Base-by-base conservation (phyloP, 2,113 vertebrate genomes). In the Erythrocebus patas region DNA sequence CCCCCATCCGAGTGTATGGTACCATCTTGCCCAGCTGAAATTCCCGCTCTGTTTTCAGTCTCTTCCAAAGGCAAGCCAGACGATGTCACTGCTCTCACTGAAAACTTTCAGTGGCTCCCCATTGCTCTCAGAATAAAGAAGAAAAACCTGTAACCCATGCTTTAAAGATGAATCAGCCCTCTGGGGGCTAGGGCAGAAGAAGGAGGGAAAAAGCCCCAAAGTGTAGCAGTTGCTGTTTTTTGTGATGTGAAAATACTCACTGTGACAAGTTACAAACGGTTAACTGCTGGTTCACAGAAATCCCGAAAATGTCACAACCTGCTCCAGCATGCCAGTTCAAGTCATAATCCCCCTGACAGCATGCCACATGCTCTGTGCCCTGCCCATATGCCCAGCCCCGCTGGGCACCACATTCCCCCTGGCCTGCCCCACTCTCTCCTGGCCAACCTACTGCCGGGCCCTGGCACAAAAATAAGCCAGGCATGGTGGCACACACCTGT, bases 1-100 rank as follows among this genome's bases (percentile, higher is more conserved):
- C 40, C 17, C 30, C 45, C 86, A 0, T 18, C 12, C 0, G 0
- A 45, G 48, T 23, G 80, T 10, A 22, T 40, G 32, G 48, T 0
- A 0, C 40, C 43, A 0, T 0, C 52, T 35, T 10, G 30, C 57
- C 40, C 10, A 5, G 48, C 45, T 17, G 6, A 35, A 55, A 27
- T 13, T 59, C 35, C 40, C 17, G 0, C 27, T n/a, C 23, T 43
- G 57, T 38, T 81, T 78, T 68, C 76, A 6, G 25, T 18, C 64
- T 87, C 40, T 30, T 79, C 75, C 20, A 35, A 85, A 72, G 66
- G n/a, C 66, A 32, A 38, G 23, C 40, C 14, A 0, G 22, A 35
- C 13, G 76, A 4, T 1, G 22, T 40, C 50, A 0, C 70, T 32
- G 70, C 80, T 16, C 30, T 50, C 17, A 7, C 68, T 22, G 72